Percentiles rank a stretch among this genome's conserved stretches.
phyloP scores from a whole-genome alignment of 2,888 invertebrate genomes.

The Ormyrus thymus region DNA sequence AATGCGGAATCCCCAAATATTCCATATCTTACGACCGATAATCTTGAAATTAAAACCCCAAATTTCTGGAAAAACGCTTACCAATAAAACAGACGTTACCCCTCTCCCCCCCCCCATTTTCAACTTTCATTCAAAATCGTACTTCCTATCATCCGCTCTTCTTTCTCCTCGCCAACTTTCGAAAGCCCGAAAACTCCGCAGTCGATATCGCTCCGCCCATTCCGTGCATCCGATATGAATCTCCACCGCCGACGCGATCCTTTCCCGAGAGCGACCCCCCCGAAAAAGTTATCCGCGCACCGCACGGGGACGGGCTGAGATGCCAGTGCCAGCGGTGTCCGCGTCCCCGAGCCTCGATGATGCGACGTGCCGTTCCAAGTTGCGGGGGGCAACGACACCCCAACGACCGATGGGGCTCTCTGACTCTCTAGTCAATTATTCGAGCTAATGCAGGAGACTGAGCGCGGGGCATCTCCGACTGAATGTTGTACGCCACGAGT shows the following conservation, averaged over 20 bases:
- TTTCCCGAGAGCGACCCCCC: neutral
- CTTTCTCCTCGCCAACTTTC: neutral
- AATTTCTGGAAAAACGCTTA: too few species aligned
- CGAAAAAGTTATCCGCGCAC: neutral
- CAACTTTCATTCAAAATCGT: neutral
- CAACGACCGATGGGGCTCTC: neutral
- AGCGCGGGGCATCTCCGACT: neutral
- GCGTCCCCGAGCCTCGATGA: conserved; percentile 13
- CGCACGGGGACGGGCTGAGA: neutral
- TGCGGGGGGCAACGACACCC: conserved; percentile 24
- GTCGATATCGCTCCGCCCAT: conserved; percentile 1
- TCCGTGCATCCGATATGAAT: conserved; percentile 1
- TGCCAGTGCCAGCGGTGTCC: neutral
- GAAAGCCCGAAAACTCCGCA: neutral
- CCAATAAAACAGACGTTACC: too few species aligned
- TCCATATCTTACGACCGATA: too few species aligned
- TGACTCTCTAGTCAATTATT: conserved; percentile 14
- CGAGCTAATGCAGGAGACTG: neutral
- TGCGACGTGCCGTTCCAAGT: conserved; percentile 25
- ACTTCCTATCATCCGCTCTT: neutral
- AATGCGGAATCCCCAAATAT: too few species aligned
- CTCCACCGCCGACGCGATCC: conserved; percentile 12
- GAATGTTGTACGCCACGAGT: too few species aligned
- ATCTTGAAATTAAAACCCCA: too few species aligned
- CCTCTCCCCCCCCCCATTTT: too few species aligned